Conservation (phyloP, 1,140 invertebrate species). For the Cecropterus lyciades region DNA sequence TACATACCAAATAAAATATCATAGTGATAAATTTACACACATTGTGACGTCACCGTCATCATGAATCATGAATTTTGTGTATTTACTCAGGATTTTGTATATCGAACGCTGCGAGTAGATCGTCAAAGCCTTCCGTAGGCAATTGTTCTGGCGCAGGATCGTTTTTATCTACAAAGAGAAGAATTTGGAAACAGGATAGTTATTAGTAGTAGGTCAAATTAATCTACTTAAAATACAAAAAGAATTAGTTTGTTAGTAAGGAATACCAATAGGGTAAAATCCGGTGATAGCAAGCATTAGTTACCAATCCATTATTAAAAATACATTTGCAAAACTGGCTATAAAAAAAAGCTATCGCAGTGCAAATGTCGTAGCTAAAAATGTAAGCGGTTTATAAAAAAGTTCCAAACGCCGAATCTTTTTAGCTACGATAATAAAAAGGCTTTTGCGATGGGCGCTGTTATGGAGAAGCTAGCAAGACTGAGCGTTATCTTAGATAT, state of each 20-base stretch:
- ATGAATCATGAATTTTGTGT: neutral
- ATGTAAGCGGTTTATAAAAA: neutral
- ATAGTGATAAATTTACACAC: neutral
- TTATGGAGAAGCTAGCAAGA: neutral
- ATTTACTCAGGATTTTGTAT: neutral
- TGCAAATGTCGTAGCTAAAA: neutral
- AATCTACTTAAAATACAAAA: neutral
- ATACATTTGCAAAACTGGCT: neutral
- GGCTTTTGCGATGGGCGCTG: neutral
- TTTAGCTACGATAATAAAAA: neutral
- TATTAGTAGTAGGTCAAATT: neutral
- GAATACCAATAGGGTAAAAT: neutral
- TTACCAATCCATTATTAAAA: neutral
- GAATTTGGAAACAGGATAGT: constrained; percentile 14
- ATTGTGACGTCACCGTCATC: neutral
- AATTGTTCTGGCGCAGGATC: constrained; percentile 1
- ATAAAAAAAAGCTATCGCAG: neutral
- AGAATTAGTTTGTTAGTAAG: neutral
- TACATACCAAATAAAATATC: neutral
- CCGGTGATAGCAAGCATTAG: neutral
- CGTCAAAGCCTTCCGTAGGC: neutral
- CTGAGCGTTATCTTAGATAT: too few species aligned
- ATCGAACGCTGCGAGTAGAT: constrained; percentile 10
- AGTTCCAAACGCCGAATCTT: neutral
- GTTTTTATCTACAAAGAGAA: constrained; percentile 13